phyloP scores from a whole-genome alignment of 2,888 invertebrate species.

The Raillietiella orientalis region DNA sequence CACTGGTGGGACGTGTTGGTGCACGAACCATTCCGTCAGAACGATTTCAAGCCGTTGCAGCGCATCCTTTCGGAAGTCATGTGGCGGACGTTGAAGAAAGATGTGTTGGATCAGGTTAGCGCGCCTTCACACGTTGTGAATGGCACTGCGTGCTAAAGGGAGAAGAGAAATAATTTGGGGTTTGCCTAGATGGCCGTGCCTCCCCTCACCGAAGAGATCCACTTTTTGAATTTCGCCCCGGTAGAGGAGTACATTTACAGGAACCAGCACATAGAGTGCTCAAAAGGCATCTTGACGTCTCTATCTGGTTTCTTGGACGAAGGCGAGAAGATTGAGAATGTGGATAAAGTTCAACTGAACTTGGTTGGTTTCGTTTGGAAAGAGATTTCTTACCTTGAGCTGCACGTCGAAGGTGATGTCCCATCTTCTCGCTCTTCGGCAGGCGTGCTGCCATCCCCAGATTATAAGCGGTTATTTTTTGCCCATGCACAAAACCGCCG shows the following conservation, averaged over 20 bases:
- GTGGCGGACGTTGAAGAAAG: conserved; percentile 33
- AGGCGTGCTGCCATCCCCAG: conserved; percentile 35
- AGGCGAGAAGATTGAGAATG: no score
- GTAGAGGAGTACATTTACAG: conserved; percentile 37
- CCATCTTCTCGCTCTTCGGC: conserved; percentile 28
- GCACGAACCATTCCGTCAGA: conserved; percentile 17
- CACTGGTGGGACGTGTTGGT: conserved; percentile 20
- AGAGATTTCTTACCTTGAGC: no score
- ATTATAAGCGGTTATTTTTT: conserved; percentile 21
- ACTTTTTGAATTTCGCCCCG: conserved; percentile 28
- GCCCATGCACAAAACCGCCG: conserved; percentile 17
- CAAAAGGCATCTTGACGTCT: conserved; percentile 15
- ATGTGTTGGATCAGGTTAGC: conserved; percentile 24
- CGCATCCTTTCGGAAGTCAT: conserved; percentile 20
- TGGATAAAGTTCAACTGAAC: no score
- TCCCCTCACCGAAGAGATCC: conserved; percentile 20
- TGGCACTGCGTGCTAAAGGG: no score
- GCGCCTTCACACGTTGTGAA: no score
- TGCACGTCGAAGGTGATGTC: conserved; percentile 17
- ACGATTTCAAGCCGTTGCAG: conserved; percentile 16
- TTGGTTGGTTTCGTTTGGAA: no score
- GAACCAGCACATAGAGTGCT: conserved; percentile 21
- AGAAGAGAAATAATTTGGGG: no score
- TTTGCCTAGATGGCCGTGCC: conserved; percentile 29
- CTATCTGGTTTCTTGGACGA: no score